Conservation (phyloP, 2,797 vertebrate genomes). For the Carduelis carduelis region DNA sequence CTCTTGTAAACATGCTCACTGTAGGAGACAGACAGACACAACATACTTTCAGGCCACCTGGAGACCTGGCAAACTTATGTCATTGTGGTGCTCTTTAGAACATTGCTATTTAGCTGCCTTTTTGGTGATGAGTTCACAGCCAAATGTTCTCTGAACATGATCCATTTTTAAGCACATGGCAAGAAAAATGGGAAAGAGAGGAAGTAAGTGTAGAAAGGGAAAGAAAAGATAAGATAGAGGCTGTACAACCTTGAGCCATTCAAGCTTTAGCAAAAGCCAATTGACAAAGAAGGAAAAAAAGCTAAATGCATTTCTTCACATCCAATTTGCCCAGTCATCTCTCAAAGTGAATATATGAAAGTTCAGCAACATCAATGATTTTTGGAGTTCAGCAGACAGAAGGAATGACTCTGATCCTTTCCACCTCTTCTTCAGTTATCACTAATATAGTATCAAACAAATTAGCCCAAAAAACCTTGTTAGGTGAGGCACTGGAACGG, state of each 20-base stretch:
- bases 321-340: not conserved
- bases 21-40: constrained; percentile 56
- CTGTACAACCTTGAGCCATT: not conserved
- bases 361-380: not conserved
- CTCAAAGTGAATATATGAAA: not conserved
- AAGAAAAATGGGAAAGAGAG: not conserved
- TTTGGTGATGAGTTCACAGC: constrained; percentile 31
- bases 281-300: not conserved
- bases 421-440: not conserved
- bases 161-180: not conserved
- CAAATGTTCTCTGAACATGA: constrained; percentile 43
- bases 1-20: constrained; percentile 36
- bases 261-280: not conserved
- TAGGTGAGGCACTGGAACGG: not conserved
- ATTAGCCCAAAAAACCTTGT: not conserved
- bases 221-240: not conserved
- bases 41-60: constrained; percentile 60
- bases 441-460: not conserved
- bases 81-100: constrained; percentile 15
- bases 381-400: not conserved
- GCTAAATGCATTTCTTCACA: not conserved
- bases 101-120: constrained; percentile 27
- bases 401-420: not conserved
- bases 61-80: constrained; percentile 46
- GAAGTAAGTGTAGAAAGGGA: not conserved